phyloP scores from a whole-genome alignment of 2,888 invertebrate genomes.

The Drosophila algonquin region DNA sequence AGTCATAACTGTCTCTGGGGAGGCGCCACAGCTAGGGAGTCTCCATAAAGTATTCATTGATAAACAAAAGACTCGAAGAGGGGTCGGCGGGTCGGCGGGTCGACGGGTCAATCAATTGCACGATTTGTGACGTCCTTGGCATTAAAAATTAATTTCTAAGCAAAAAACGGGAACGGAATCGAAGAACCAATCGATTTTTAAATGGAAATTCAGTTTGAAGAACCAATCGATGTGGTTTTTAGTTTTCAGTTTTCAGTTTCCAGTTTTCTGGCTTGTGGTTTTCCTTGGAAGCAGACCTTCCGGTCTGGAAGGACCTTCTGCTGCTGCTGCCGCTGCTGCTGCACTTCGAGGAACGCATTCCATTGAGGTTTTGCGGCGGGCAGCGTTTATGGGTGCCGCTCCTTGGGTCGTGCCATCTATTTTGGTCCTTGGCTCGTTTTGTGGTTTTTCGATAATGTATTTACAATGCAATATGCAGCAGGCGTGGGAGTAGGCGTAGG shows the following conservation, averaged over 20 bases:
- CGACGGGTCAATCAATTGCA: constrained; percentile 24
- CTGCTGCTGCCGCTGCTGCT: not conserved
- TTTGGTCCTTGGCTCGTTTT: constrained; percentile 23
- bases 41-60: constrained; percentile 20
- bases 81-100: not conserved
- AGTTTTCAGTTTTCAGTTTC: too few relatives aligned
- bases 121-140: constrained; percentile 12
- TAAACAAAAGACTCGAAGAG: not conserved
- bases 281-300: not conserved
- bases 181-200: constrained; percentile 19
- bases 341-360: not conserved
- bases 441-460: constrained; percentile 27
- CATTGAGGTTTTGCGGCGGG: not conserved
- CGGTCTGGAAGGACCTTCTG: not conserved
- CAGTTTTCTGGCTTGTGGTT: not conserved
- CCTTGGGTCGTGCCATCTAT: not conserved
- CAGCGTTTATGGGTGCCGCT: not conserved
- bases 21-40: not conserved
- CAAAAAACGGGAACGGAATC: constrained; percentile 26
- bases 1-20: not conserved
- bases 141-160: constrained; percentile 19
- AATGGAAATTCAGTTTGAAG: constrained; percentile 5
- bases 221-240: not conserved
- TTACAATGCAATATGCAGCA: constrained; percentile 35
- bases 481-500: constrained; percentile 14